Base-by-base conservation (phyloP, 2,797 vertebrate genomes). In the Micrastur ruficollis region DNA sequence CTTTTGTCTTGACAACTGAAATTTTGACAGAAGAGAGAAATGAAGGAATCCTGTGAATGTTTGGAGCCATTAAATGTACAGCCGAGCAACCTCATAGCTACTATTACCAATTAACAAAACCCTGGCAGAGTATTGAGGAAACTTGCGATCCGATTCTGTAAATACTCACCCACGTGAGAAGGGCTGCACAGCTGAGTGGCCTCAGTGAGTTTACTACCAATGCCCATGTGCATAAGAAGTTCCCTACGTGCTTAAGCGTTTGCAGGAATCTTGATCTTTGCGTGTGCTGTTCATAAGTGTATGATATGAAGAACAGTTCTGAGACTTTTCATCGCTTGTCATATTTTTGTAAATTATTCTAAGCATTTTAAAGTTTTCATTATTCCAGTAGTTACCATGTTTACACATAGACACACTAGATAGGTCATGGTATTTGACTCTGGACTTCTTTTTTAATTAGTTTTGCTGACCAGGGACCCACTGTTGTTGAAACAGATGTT, bases 401-500 rank as follows among this genome's bases (percentile, higher is more conserved):
- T 98, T 98, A 96, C 92, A 89, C 87, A 81, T 86, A 86, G 81
- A 92, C 50, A 78, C 91, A 95, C 68, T 87, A 94, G 47, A 31
- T 86, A 96, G 96, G 95, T 95, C 95, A 96, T 19, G 76, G 86
- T 92, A 96, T 97, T 98, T 98, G 96, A 97, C 95, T 97, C 95
- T 91, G 67, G 78, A 86, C 95, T 97, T 96, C 95, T 96, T 96
- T 97, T 97, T 97, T 96, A 97, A 98, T 98, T 98, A 97, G 93
- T 97, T 97, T 98, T 97, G 96, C 97, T 97, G 95, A 97, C 96
- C 95, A 92, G 93, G 93, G 95, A 97, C 96, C 89, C 83, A 93
- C 95, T 97, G 95, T 95, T 97, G 95, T 96, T 98, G 96, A 97
- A 98, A 98, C 97, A 98, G 97, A 98, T 98, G 97, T 97, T 97